Conservation (phyloP, 1,140 invertebrate species). For the Achroia grisella region DNA sequence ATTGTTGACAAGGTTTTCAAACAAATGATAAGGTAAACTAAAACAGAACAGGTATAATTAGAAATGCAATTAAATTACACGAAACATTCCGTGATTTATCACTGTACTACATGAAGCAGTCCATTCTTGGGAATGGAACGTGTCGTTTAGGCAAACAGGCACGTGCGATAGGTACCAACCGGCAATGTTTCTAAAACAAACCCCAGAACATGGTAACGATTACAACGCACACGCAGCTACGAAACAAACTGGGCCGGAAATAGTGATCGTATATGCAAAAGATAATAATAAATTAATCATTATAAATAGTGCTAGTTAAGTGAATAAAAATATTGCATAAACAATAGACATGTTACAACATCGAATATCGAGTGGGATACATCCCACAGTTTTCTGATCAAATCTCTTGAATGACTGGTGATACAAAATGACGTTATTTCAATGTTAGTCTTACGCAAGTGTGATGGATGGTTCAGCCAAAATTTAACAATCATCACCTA, state of each 20-base stretch:
- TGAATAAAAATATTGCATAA: conserved; percentile 1
- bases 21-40: no score
- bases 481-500: no score
- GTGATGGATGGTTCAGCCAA: conserved; percentile 10
- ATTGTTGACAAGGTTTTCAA: no score
- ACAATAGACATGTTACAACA: conserved; percentile 4
- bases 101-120: not conserved
- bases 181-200: conserved; percentile 56
- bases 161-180: conserved; percentile 28
- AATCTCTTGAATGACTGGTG: conserved; percentile 9
- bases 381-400: conserved; percentile 16
- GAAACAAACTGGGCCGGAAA: conserved; percentile 19
- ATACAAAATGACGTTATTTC: conserved; percentile 9
- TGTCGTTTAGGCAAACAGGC: conserved; percentile 40
- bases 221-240: conserved; percentile 20
- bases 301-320: conserved; percentile 2
- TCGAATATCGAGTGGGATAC: conserved; percentile 1
- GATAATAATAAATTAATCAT: not conserved
- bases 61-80: no score
- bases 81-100: conserved; percentile 7
- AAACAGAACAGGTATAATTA: no score
- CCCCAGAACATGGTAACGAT: conserved; percentile 26
- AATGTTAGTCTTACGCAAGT: conserved; percentile 14
- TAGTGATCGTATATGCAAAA: not conserved
- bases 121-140: conserved; percentile 11